Conservation (phyloP, 2,113 vertebrate genomes). For the Cairina moschata region DNA sequence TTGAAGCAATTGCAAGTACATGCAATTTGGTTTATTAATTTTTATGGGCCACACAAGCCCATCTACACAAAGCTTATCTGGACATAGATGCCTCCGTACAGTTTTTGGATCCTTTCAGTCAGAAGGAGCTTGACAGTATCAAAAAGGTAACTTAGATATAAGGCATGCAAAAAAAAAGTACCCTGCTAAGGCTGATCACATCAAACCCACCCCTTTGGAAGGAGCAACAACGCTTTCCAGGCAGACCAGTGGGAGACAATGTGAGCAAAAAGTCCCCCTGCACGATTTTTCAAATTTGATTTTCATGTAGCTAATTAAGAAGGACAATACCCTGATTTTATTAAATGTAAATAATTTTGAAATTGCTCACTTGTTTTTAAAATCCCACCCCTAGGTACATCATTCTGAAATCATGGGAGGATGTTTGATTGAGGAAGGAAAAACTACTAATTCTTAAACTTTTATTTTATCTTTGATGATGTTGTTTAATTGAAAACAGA, state of each 20-base stretch:
- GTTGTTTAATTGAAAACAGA: constrained; percentile 22
- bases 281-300: background rate
- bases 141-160: rapidly evolving
- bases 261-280: background rate
- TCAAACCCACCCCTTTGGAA: background rate
- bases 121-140: background rate
- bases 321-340: background rate
- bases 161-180: rapidly evolving
- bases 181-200: background rate
- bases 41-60: too few species aligned
- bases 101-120: background rate
- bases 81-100: background rate
- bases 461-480: constrained; percentile 19
- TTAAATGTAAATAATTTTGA: background rate
- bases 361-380: background rate
- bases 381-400: background rate
- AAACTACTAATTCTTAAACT: constrained; percentile 19
- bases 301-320: background rate
- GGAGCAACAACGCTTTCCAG: background rate
- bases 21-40: background rate
- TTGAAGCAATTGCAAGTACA: rapidly evolving
- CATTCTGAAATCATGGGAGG: background rate
- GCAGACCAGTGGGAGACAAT: background rate
- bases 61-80: background rate
- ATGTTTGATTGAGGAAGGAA: background rate